Evolutionary conservation across 2,797 vertebrate species (phyloP), one percentile per base, ranked within the genome.

Genomic region (Nasua narica): DNA sequence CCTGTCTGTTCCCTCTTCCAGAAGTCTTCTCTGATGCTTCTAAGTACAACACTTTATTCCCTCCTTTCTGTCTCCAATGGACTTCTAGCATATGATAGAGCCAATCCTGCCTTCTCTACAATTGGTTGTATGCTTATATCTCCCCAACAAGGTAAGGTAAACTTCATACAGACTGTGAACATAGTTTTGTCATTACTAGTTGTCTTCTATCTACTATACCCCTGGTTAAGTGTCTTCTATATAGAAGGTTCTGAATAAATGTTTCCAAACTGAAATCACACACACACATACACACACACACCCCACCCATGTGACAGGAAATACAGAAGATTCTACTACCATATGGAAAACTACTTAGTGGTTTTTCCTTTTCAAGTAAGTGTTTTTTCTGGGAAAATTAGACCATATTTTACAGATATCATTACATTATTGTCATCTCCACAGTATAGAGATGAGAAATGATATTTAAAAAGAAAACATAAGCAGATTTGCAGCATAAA

Each of bases 401-500:
- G 78, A 56, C 86, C 69, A 95, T 97, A 97, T 96, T 96, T 98
- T 97, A 96, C 93, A 96, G 90, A 96, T 95, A 88, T 96, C 90
- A 97, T 97, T 96, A 95, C 43, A 79, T 97, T 90, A 97, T 87
- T 97, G 96, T 95, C 96, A 94, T 87, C 81, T 93, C 90, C 81
- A 82, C 56, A 50, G 72, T 95, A 88, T 96, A 92, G 32, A 96
- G 69, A 97, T 92, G 94, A 97, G 93, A 97, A 96, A 97, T 81
- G 72, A 77, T 87, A 97, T 95, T 97, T 97, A 81, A 97, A 97
- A 97, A 95, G 95, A 92, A 97, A 97, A 95, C 65, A 83, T 43
- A 96, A 94, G 91, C 87, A 86, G 81, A 82, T 81, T 88, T 90
- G 15, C 84, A 77, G 32, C 46, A 3, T 87, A 91, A 91, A 95